Base-by-base conservation (phyloP, 1,140 invertebrate genomes). In the Monomorium pharaonis region DNA sequence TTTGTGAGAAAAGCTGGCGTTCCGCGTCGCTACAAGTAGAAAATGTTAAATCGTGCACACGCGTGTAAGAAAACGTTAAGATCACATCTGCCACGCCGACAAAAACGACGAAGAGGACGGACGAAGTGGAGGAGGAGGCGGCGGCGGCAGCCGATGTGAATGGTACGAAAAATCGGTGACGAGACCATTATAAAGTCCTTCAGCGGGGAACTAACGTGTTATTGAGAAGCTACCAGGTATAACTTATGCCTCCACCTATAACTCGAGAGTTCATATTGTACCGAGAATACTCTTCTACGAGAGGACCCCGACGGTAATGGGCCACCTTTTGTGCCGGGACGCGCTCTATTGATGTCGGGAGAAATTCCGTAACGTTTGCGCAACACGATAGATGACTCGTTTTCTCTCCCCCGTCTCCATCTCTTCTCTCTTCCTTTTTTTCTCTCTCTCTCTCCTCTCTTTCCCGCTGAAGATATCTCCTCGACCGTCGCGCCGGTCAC, bases 201-300 rank as follows among this genome's bases (percentile, higher is more conserved):
- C 85, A 63, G 58, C 63, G 65, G 63, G 76, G 63, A 90, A 87
- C 85, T 92, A 91, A 91, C 88, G 88, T 78, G 85, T 91, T 91
- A 92, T 93, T 92, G 91, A 92, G 86, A 90, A 91, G 89, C 89
- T 84, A 89, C 92, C 92, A 94, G 92, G 93, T 94, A 92, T 93
- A 94, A 93, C 91, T 93, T 91, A 83, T 89, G 87, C 89, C 49
- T 89, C 81, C 65, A 54, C 42, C 86, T 62, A 65, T 65, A 84
- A 33, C 62, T 86, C 78, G 60, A 74, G 88, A 90, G 91, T 91
- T 92, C 88, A 86, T 91, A 91, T 88, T 91, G 84, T 91, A 84
- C 86, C 80, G 74, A 63, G 77, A 51, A 62, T n/a, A n/a, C n/a
- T n/a, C 72, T 56, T 62, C 54, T 85, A 89, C 86, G 85, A 90